Conservation (phyloP, 2,113 vertebrate species). For the Fregetta grallaria region DNA sequence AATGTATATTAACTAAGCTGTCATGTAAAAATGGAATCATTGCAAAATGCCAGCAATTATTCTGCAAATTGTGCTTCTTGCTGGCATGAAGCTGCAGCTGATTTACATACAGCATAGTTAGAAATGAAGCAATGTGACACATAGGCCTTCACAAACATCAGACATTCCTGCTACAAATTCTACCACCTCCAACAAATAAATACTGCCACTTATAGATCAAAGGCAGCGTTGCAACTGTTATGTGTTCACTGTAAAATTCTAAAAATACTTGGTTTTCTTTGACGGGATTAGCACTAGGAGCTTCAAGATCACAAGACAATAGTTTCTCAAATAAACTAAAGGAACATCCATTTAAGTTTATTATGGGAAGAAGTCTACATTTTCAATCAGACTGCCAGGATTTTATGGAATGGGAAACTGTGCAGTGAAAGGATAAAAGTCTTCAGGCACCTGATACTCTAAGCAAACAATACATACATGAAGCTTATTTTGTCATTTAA, state of each 20-base stretch:
- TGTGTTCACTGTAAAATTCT: background rate
- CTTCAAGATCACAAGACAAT: background rate
- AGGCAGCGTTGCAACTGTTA: background rate
- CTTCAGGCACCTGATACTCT: background rate
- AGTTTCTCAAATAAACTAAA: constrained; percentile 21
- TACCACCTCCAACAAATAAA: constrained; percentile 56
- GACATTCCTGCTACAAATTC: background rate
- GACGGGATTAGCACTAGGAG: background rate
- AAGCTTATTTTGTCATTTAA: background rate
- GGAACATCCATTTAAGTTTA: background rate
- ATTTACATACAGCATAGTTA: constrained; percentile 48
- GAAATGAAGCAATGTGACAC: constrained; percentile 50
- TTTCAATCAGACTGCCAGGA: background rate
- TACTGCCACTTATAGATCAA: constrained; percentile 67
- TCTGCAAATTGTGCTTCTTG: constrained; percentile 8
- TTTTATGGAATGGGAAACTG: background rate
- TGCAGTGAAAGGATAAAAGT: background rate
- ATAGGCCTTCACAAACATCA: constrained; percentile 28
- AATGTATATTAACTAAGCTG: background rate
- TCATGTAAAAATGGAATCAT: constrained; percentile 13
- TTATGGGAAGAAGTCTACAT: background rate
- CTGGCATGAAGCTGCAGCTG: constrained; percentile 20
- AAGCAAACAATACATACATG: background rate
- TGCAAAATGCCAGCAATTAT: constrained; percentile 54
- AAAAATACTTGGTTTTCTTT: constrained; percentile 38